Conservation (phyloP, 2,113 vertebrate species). For the Heterotilapia buettikoferi region DNA sequence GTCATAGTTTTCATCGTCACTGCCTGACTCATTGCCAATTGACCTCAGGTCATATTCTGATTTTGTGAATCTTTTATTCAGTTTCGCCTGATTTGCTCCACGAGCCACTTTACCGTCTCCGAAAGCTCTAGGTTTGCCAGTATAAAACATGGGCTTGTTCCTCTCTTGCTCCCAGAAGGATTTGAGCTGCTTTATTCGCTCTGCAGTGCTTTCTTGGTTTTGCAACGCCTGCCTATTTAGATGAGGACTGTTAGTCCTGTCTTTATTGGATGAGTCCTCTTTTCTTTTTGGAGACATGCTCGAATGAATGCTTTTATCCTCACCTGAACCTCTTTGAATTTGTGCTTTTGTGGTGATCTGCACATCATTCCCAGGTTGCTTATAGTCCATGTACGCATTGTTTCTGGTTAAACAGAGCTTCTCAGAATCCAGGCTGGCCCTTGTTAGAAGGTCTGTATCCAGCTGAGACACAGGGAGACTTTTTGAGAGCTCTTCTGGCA, state of each 20-base stretch:
- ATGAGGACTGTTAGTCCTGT: background rate
- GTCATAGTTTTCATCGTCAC: constrained; percentile 28
- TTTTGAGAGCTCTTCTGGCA: background rate
- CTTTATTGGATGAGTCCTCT: constrained; percentile 6
- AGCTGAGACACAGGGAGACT: background rate
- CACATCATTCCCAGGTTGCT: background rate
- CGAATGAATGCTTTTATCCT: constrained; percentile 1
- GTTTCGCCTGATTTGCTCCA: constrained; percentile 7
- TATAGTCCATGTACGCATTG: background rate
- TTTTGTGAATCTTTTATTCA: constrained; percentile 57
- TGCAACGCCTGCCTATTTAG: background rate
- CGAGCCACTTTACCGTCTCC: constrained; percentile 9
- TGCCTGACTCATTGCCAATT: constrained; percentile 26
- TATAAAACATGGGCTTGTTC: constrained; percentile 23
- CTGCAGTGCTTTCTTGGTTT: constrained; percentile 45
- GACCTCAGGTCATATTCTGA: constrained; percentile 62
- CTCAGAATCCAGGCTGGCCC: background rate
- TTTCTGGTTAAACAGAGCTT: background rate
- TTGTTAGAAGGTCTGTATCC: background rate
- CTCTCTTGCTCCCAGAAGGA: constrained; percentile 85
- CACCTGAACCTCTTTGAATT: background rate
- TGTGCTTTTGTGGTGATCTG: background rate
- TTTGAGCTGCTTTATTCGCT: constrained; percentile 81
- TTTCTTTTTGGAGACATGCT: background rate
- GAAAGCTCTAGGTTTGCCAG: constrained; percentile 19